Evolutionary conservation across 2,888 invertebrate genomes (phyloP), one percentile per base, ranked within the genome.

Genomic region (Drosophila sordidula): DNA sequence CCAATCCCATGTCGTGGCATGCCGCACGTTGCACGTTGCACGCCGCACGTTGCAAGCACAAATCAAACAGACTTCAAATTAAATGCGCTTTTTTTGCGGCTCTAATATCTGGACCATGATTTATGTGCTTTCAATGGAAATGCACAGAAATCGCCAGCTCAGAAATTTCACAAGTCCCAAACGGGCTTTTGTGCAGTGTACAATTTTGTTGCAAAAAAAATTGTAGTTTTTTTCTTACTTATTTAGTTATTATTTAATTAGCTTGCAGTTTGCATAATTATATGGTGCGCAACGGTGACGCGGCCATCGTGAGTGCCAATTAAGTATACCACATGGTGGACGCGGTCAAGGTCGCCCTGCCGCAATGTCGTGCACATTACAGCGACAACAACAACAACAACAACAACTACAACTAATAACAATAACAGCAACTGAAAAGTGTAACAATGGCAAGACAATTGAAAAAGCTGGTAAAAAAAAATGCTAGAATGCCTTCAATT

Each of bases 301-400:
- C 66, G 55, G 68, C 46, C 59, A 59, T 41, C 70, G 62, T 63
- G 42, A 45, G 49, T 50, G 63, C 66, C 87, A 89, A 89, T 89
- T 89, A 89, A 81, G 87, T 84, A 84, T 84, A 74, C 89, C 87
- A 75, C 79, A 87, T 69, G 82, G 65, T 89, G 87, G 85, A 78
- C 81, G 85, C 80, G 67, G 84, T 89, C 84, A 85, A 89, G 84
- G 84, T 87, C 87, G 70, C 29, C 38, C 52, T 52, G 61, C 70
- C 69, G 58, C 80, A 82, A 89, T 84, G 79, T 89, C 84, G 87
- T 88, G 83, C 87, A 77, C 64, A 66, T 77, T 83, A 80, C 80
- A 87, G 55, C 63, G 50, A 64, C 71, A 54, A 51, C 29, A 36
- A 32, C 32, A 52, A 25, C 34, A 59, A 54, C 32, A 51, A 54